Base-by-base conservation (phyloP, 1,140 invertebrate species). In the Halyomorpha halys region DNA sequence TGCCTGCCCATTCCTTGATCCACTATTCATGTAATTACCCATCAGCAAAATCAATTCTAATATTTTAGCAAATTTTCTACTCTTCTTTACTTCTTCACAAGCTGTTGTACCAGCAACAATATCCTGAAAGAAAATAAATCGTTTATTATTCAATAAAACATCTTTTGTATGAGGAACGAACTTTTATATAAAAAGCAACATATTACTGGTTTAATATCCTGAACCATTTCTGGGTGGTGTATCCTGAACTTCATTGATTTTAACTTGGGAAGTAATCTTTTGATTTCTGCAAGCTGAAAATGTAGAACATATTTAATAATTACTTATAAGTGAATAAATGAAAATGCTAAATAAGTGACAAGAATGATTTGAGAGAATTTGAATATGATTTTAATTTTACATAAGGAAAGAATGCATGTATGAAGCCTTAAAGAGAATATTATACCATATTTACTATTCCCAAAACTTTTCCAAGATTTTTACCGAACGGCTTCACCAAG, bases 1-100 rank as follows among this genome's bases (percentile, higher is more conserved):
- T 2, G 94, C 92, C 70, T 92, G 88, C 11, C 86, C 94, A 73
- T 97, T 97, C 69, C 86, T 87, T 0, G 92, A 94, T 0, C 94
- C 94, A 3, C 90, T 85, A 74, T 97, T 97, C 86, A 98, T 91
- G 69, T 91, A 94, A 77, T 97, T 98, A 18, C 94, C 94, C 27
- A 97, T 77, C 13, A 97, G 74, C 0, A 98, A 78, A 65, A 98
- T 85, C 0, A 98, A 75, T 74, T 97, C 90, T 6, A 99, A 75
- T 18, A 98, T 85, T 72, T 86, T 87, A 0, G 86, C 84, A 75
- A 98, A 97, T 70, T 94, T 97, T 71, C 84, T 84, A 70, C 92
- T 97, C 11, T 80, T 82, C 68, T 86, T 89, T 0, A 98, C 86
- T 79, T 98, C 94, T 73, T 98, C 93, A 74, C 94, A 97, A 11